Conservation (phyloP, 2,113 vertebrate genomes). For the pig (Sus scrofa) region DNA sequence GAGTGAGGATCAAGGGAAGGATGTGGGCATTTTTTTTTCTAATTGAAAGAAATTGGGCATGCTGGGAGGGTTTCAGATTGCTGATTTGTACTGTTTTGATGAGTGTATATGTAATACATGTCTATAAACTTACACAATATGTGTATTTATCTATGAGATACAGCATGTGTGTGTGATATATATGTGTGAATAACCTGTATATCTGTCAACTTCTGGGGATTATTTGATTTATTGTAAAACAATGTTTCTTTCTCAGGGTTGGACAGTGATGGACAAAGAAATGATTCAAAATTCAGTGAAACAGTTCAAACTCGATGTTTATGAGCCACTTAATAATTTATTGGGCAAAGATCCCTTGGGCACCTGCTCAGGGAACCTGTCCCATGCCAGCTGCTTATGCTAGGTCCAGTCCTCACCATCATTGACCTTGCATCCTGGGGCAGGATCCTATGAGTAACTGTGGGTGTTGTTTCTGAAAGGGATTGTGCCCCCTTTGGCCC, state of each 20-base stretch:
- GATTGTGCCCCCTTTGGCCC: not conserved
- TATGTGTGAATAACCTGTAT: not conserved
- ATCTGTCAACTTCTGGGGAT: not conserved
- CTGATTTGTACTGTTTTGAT: not conserved
- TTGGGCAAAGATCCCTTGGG: not conserved
- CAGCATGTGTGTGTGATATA: not conserved
- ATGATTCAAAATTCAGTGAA: not conserved
- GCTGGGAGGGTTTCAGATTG: not conserved
- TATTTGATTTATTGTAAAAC: slow-evolving; percentile 5
- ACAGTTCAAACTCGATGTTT: not conserved
- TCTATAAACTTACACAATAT: not conserved
- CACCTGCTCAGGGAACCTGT: not conserved
- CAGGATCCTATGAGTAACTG: not conserved
- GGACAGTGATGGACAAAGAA: not conserved
- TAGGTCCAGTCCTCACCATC: not conserved
- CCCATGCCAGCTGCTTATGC: not conserved
- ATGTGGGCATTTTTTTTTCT: not conserved
- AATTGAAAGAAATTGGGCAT: not conserved
- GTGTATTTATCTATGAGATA: not conserved
- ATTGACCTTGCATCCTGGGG: too few species aligned
- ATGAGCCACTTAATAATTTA: not conserved
- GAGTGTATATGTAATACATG: not conserved
- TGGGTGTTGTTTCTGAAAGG: not conserved
- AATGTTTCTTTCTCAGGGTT: not conserved
- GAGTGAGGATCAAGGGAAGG: not conserved